Base-by-base conservation (phyloP, 1,140 invertebrate genomes). In the Drosophila takahashii region DNA sequence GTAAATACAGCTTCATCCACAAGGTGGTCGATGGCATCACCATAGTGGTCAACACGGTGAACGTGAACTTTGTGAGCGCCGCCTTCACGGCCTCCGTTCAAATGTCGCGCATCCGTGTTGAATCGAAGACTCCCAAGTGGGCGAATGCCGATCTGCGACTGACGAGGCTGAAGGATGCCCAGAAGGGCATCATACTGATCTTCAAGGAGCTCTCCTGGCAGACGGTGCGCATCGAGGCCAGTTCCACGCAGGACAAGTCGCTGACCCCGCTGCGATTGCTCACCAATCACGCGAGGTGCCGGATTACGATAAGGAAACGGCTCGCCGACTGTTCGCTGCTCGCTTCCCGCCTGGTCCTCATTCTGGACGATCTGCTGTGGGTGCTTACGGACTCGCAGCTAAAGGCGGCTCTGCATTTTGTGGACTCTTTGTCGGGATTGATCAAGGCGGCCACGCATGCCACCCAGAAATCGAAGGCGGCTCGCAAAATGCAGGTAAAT, bases 141-240 rank as follows among this genome's bases (percentile, higher is more conserved):
- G 94, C 96, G 39, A 94, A 94, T 67, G 95, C 95, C 64, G 97
- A 97, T 92, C 93, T 99, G 61, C 95, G 96, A 89, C 94, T 96
- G 91, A 99, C 98, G 36, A 94, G 98, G 81, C 94, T 99, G 47
- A 98, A 98, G 93, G 98, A 99, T 91, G 94, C 95, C 8, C 95
- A 96, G 50, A 95, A 95, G 77, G 97, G 97, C 32, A 97, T 99
- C 85, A 93, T 99, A 66, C 93, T 99, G 53, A 96, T 99, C 89
- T 99, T 99, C 93, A 99, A 99, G 94, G 98, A 99, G 93, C 93
- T 99, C 48, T 96, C 98, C 90, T 99, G 98, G 98, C 98, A 99
- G 93, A 98, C 97, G 48, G 95, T 98, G 29, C 94, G 97, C 77
- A 97, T 99, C 92, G 98, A 99, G 93, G 98, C 98, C 1, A 96